Percentiles rank a stretch among this genome's conserved stretches.
Conservation (phyloP, 2,797 vertebrate genomes). For the Pseudomugil gertrudae region DNA sequence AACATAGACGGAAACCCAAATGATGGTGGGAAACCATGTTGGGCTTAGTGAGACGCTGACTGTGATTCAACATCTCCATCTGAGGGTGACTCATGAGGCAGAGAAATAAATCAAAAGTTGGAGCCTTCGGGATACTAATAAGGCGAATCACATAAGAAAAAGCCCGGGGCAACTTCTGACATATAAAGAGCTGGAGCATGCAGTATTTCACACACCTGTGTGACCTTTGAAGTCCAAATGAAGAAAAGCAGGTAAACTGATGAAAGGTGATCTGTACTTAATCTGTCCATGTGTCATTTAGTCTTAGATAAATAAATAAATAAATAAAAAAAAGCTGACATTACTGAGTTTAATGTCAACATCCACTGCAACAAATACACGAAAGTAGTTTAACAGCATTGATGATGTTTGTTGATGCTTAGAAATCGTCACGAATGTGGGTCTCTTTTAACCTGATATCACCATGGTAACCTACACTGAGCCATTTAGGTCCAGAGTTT, state of each 20-base stretch:
- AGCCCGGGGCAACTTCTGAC: slow-evolving; percentile 63
- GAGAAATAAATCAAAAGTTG: slow-evolving; percentile 68
- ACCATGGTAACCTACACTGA: not conserved
- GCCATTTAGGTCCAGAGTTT: not conserved
- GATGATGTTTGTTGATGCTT: not conserved
- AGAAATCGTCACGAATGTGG: not conserved
- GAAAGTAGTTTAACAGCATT: slow-evolving; percentile 7
- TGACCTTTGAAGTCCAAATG: slow-evolving; percentile 42
- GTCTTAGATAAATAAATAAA: not conserved
- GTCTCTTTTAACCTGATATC: not conserved
- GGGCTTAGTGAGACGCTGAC: slow-evolving; percentile 49
- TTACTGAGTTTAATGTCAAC: slow-evolving; percentile 29
- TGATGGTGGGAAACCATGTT: slow-evolving; percentile 62
- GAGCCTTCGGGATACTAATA: slow-evolving; percentile 69
- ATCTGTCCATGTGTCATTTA: not conserved
- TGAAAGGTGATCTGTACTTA: not conserved
- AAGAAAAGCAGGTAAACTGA: slow-evolving; percentile 29
- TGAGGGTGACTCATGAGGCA: slow-evolving; percentile 40
- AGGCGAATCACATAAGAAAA: slow-evolving; percentile 57
- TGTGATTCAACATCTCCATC: slow-evolving; percentile 48
- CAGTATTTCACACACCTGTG: slow-evolving; percentile 41
- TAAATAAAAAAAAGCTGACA: slow-evolving; percentile 1
- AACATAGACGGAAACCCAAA: slow-evolving; percentile 53
- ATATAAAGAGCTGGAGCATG: slow-evolving; percentile 47
- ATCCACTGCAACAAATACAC: slow-evolving; percentile 2